Evolutionary conservation across 2,797 vertebrate species (phyloP).

Genomic region (Harpagifer antarcticus): DNA sequence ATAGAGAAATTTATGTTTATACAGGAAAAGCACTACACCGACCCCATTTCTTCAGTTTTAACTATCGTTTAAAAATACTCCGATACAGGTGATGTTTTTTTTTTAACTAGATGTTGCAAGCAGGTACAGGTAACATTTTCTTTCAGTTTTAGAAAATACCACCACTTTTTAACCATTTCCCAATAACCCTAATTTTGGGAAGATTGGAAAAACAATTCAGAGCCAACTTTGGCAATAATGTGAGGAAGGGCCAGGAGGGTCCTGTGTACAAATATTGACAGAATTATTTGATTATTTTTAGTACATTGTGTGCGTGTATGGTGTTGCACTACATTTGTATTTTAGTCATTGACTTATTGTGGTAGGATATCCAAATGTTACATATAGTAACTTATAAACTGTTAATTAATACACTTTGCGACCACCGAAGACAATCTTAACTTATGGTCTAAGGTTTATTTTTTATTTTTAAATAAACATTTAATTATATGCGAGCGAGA

Average conservation of each 20-base stretch:
- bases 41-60: fast-evolving
- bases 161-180: not conserved
- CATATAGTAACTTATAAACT: not conserved
- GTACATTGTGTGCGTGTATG: not conserved
- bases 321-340: not conserved
- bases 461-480: not conserved
- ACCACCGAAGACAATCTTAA: not conserved
- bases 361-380: not conserved
- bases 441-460: not conserved
- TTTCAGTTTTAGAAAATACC: not conserved
- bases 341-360: no score
- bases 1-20: not conserved
- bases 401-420: no score
- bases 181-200: no score
- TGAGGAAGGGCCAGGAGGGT: not conserved
- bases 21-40: not conserved
- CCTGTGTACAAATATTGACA: not conserved
- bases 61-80: not conserved
- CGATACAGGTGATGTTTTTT: not conserved
- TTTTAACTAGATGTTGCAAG: not conserved
- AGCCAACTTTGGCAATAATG: not conserved
- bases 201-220: not conserved
- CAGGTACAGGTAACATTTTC: no score
- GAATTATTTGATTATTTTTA: not conserved
- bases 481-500: no score